Evolutionary conservation across 2,888 invertebrate species (phyloP).

Genomic region (Athalia circularis): DNA sequence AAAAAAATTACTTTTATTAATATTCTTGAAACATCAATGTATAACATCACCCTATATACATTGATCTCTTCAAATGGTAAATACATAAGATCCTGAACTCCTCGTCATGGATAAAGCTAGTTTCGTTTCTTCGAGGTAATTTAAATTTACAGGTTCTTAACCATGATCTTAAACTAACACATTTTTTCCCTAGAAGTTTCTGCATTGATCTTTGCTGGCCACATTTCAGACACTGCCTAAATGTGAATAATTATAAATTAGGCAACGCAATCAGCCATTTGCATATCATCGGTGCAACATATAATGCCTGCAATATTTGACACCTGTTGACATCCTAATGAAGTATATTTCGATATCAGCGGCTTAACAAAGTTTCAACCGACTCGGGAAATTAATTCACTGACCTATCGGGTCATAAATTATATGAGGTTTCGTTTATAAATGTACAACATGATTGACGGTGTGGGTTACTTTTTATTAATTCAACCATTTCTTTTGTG

Average conservation of each 20-base stretch:
- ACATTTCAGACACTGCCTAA: constrained; percentile 56
- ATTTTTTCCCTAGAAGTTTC: constrained; percentile 18
- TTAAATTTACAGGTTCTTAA: constrained; percentile 32
- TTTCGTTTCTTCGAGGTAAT: constrained; percentile 8
- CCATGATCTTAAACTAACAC: constrained; percentile 13
- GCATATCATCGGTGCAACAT: not conserved
- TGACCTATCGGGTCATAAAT: no score
- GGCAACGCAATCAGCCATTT: constrained; percentile 29
- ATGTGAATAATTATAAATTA: constrained; percentile 54
- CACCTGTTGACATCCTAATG: not conserved
- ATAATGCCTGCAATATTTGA: constrained; percentile 15
- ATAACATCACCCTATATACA: constrained; percentile 49
- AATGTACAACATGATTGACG: no score
- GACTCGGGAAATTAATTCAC: no score
- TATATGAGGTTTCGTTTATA: no score
- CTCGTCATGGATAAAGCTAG: constrained; percentile 17
- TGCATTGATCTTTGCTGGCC: constrained; percentile 26
- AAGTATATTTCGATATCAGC: no score
- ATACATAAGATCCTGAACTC: constrained; percentile 27
- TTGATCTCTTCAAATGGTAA: constrained; percentile 49
- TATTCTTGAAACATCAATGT: constrained; percentile 61
- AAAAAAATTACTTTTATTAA: constrained; percentile 62
- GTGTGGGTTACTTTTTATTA: no score
- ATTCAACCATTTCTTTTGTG: no score
- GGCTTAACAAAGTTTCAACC: no score